Evolutionary conservation across 2,113 vertebrate genomes (phyloP), one percentile per base, ranked within the genome.

Genomic region (Piprites chloris): DNA sequence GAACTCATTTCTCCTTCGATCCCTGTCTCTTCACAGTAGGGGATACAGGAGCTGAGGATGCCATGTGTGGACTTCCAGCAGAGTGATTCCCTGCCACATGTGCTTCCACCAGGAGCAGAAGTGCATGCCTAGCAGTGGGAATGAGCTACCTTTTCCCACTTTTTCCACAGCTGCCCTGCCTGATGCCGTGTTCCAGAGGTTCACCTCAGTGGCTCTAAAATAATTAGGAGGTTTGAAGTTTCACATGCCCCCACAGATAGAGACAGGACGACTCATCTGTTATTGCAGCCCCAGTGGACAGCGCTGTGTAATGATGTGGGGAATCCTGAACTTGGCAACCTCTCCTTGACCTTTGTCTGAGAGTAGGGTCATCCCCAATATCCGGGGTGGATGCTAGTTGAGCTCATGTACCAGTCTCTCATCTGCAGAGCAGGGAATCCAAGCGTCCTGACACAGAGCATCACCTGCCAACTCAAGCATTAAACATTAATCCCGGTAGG

Each of bases 171-270:
- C 47, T 78, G 53, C 56, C 73, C 42, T 74, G 47, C 58, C 73
- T 0, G 0, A 9, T 7, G 55, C 59, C 2, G 4, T 13, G 77
- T 94, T 63, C 90, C 91, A 93, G 79, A 82, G 90, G 69, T 35
- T 93, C 94, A 93, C 89, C 84, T 92, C 53, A 28, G 41, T 15
- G 85, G 50, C 85, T 91, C 78, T 90, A 93, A 98, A 97, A 97
- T 96, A 97, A 98, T 98, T 96, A 97, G 83, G 88, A 75, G 86
- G 94, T 94, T 88, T 97, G 96, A 97, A 95, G 95, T 96, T 93
- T 95, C 88, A 72, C 94, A 94, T 6, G 9, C 83, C 68, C 87
- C 90, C 80, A 84, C 90, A 91, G 79, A 95, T 92, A 87, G 50
- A 89, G 95, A 95, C 95, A 74, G 89, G 75, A 91, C 74, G 85